A percentile compares a stretch with the other conserved stretches of the same genome.
Conservation (phyloP, 1,140 invertebrate genomes). For the Caenorhabditis brenneri region DNA sequence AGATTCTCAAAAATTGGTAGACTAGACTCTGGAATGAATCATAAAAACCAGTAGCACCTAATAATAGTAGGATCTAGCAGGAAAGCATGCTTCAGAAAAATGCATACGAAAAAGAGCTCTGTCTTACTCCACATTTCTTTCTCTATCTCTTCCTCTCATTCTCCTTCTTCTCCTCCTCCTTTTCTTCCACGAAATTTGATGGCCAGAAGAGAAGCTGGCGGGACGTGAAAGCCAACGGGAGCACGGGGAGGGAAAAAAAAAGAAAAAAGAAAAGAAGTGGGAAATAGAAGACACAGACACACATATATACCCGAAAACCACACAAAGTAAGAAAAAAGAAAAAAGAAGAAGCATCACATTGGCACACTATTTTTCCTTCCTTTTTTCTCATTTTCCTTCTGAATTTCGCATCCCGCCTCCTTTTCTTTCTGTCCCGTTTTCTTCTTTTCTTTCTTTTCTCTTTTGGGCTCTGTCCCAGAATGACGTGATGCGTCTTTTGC, state of each 20-base stretch:
- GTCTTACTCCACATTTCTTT: constrained; percentile 8
- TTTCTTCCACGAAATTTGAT: constrained; percentile 34
- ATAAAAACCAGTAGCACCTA: background rate
- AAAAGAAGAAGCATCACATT: constrained; percentile 39
- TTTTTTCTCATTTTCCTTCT: constrained; percentile 40
- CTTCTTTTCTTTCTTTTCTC: constrained; percentile 6
- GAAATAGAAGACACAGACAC: background rate
- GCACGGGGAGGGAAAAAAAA: background rate
- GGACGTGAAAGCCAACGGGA: background rate
- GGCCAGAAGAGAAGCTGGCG: background rate
- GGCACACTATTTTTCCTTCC: constrained; percentile 40
- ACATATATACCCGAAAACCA: constrained; percentile 37
- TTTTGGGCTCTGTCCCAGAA: background rate
- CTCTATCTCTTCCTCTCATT: background rate
- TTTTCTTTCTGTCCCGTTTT: background rate
- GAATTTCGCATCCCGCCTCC: background rate
- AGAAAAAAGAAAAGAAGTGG: background rate
- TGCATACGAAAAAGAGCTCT: constrained; percentile 18
- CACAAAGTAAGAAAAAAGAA: constrained; percentile 33
- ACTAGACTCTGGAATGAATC: background rate
- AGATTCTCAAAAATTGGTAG: background rate
- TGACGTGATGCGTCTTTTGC: constrained; percentile 26
- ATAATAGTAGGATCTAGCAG: background rate
- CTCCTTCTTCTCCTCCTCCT: background rate
- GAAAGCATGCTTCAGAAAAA: background rate